phyloP scores from a whole-genome alignment of 2,888 invertebrate genomes.

The Catocala nupta region DNA sequence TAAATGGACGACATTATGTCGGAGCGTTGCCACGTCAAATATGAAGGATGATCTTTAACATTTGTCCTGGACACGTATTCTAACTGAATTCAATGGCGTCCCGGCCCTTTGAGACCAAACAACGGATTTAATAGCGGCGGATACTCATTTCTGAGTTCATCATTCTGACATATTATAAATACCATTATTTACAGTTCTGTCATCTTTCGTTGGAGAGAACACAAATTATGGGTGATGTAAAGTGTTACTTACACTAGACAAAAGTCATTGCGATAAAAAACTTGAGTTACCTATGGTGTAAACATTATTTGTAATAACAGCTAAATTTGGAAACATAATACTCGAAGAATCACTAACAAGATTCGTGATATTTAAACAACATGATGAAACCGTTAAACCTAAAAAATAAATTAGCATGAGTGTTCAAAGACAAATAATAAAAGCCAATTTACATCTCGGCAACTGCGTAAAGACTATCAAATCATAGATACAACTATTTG shows the following conservation, averaged over 20 bases:
- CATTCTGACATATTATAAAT: slow-evolving; percentile 52
- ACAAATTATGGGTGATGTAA: slow-evolving; percentile 25
- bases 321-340: slow-evolving; percentile 59
- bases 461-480: slow-evolving; percentile 80
- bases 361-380: slow-evolving; percentile 77
- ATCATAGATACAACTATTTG: slow-evolving; percentile 81
- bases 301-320: slow-evolving; percentile 51
- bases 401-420: slow-evolving; percentile 81
- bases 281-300: slow-evolving; percentile 55
- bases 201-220: slow-evolving; percentile 19
- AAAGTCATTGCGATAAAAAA: slow-evolving; percentile 43
- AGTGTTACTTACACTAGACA: slow-evolving; percentile 35
- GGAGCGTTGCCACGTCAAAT: slow-evolving; percentile 73
- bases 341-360: slow-evolving; percentile 57
- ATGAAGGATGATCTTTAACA: slow-evolving; percentile 76
- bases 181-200: slow-evolving; percentile 38
- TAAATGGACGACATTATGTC: slow-evolving; percentile 79
- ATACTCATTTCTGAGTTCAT: slow-evolving; percentile 52
- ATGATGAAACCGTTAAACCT: slow-evolving; percentile 84
- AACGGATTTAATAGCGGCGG: slow-evolving; percentile 59
- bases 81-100: slow-evolving; percentile 64
- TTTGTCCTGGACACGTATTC: slow-evolving; percentile 69
- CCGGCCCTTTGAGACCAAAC: slow-evolving; percentile 58
- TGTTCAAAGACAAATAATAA: slow-evolving; percentile 81
- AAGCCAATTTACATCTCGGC: slow-evolving; percentile 79